Evolutionary conservation across 2,113 vertebrate genomes (phyloP), one percentile per base, ranked within the genome.

Genomic region (Anser cygnoides): DNA sequence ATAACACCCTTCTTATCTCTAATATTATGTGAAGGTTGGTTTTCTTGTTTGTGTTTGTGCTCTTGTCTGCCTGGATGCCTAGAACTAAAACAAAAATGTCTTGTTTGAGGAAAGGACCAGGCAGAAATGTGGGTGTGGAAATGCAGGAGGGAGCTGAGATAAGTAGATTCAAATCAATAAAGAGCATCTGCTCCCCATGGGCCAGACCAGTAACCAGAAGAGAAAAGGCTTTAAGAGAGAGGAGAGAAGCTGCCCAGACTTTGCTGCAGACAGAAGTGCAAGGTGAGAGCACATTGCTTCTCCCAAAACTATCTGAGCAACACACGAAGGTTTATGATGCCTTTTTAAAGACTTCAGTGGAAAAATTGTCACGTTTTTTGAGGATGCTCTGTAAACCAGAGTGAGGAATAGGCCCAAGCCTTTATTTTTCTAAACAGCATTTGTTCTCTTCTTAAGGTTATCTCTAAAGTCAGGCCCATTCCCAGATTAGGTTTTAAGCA

Each of bases 251-350:
- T 77, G 33, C 28, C 46, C 4, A 3, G 33, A 26, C 14, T 63
- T n/a, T 0, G 1, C 21, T 44, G 31, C 6, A 3, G 54, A 54
- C 13, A 90, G 62, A 43, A 63, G 9, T 0, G 57, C 29, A 59
- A 82, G 55, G 55, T 17, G 10, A 54, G 41, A 90, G 31, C 1
- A 0, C 0, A 0, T 20, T 33, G 62, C 29, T 76, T 31, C 55
- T 71, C 11, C 44, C 3, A 3, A 87, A 81, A 46, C 8, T 6
- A 0, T 20, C 29, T 7, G 2, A 49, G 33, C 37, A 52, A 44
- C 0, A 0, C 29, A 18, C 16, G 17, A 59, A 58, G 9, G 10
- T 81, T 79, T 41, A 72, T n/a, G 28, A 28, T 82, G 46, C 31
- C 33, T 14, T 49, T 66, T 33, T 3, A 33, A 84, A 74, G 4